phyloP scores from a whole-genome alignment of 1,140 invertebrate genomes.

The Brachionus asplanchnoidis region DNA sequence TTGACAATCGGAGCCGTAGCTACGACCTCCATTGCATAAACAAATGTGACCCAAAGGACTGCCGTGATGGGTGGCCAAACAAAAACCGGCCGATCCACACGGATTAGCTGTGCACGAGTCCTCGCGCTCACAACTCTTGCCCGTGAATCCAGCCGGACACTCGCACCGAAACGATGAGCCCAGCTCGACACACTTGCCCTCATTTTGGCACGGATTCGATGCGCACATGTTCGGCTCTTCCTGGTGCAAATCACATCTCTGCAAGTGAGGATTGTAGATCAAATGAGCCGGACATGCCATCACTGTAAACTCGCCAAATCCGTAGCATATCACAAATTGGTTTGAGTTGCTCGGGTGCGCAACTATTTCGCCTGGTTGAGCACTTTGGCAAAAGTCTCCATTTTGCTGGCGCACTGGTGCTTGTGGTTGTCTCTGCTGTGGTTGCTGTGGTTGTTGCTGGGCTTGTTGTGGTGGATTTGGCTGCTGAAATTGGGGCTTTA shows the following conservation, averaged over 20 bases:
- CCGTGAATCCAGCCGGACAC: constrained; percentile 24
- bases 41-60: constrained; percentile 2
- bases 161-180: neutral
- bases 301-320: constrained; percentile 31
- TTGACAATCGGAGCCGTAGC: neutral
- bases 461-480: neutral
- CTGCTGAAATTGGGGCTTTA: neutral
- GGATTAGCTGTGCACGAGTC: constrained; percentile 8
- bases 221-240: neutral
- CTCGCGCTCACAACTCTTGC: neutral
- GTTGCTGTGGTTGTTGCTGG: neutral
- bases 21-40: constrained; percentile 26
- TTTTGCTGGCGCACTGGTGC: constrained; percentile 10
- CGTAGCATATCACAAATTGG: constrained; percentile 38
- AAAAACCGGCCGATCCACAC: neutral
- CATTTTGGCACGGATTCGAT: constrained; percentile 25
- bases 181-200: constrained; percentile 37
- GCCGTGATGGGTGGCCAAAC: neutral
- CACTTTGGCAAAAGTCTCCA: neutral
- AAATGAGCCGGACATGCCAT: constrained; percentile 32
- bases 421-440: neutral
- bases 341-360: neutral
- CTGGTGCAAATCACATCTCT: constrained; percentile 12
- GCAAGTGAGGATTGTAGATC: constrained; percentile 36
- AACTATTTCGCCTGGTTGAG: constrained; percentile 31